Evolutionary conservation across 2,888 invertebrate genomes (phyloP).

Genomic region (Lasius fuliginosus): DNA sequence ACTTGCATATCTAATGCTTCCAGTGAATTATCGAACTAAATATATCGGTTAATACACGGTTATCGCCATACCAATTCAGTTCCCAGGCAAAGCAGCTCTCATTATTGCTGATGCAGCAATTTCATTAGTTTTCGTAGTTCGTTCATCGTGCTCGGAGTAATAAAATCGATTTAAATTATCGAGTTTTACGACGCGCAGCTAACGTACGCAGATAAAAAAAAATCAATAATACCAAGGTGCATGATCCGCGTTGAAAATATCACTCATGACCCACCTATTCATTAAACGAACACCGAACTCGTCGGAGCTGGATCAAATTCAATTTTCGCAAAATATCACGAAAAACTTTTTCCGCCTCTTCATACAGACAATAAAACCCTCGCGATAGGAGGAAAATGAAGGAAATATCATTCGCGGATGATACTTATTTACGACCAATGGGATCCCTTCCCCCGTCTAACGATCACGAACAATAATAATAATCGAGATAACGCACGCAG

Average conservation of each 20-base stretch:
- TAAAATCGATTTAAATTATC: constrained; percentile 25
- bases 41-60: constrained; percentile 24
- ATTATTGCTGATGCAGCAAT: constrained; percentile 50
- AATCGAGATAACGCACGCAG: constrained; percentile 75
- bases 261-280: neutral
- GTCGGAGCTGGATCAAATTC: neutral
- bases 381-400: neutral
- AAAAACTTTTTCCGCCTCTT: neutral
- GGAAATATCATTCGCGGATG: neutral
- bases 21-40: constrained; percentile 27
- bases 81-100: constrained; percentile 29
- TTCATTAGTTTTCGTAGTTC: constrained; percentile 51
- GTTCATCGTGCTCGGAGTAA: constrained; percentile 31
- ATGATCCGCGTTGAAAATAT: neutral
- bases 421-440: neutral
- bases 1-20: constrained; percentile 30
- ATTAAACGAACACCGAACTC: neutral
- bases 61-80: constrained; percentile 36
- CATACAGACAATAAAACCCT: neutral
- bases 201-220: neutral
- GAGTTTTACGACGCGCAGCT: constrained; percentile 13
- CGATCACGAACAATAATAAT: constrained; percentile 73
- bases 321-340: neutral
- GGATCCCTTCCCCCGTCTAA: constrained; percentile 46
- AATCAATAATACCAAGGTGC: neutral